Evolutionary conservation across 2,113 vertebrate species (phyloP).

Genomic region (Gymnobelideus leadbeateri): DNA sequence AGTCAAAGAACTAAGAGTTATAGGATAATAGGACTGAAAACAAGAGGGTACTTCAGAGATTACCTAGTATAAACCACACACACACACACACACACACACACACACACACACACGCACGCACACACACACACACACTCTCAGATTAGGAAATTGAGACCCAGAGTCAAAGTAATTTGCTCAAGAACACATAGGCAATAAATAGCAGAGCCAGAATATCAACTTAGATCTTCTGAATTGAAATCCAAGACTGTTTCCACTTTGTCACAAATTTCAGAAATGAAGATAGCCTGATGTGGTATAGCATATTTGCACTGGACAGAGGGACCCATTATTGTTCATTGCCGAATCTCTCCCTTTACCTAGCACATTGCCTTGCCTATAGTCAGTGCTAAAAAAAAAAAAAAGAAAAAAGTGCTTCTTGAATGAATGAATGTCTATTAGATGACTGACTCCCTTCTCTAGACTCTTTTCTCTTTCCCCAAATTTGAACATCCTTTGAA

Average conservation of each 20-base stretch:
- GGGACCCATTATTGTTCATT: constrained; percentile 25
- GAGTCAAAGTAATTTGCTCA: not conserved
- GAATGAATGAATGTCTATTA: constrained; percentile 1
- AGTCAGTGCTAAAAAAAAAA: constrained; percentile 22
- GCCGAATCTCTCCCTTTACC: constrained; percentile 3
- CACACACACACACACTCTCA: not conserved
- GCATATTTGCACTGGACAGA: not conserved
- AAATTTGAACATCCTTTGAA: not conserved
- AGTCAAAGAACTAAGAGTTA: not conserved
- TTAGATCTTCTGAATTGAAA: not conserved
- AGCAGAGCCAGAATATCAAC: not conserved
- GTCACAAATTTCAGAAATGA: not conserved
- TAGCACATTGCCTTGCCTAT: not conserved
- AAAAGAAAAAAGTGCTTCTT: constrained; percentile 33
- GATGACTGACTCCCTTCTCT: not conserved
- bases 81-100: too few species aligned
- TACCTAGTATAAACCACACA: not conserved
- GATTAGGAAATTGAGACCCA: not conserved
- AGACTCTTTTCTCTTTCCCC: not conserved
- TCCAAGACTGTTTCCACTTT: not conserved
- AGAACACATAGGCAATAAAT: not conserved
- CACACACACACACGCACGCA: too few species aligned
- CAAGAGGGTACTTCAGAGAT: not conserved
- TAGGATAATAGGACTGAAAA: not conserved
- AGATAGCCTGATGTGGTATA: not conserved